These are phyloP conservation scores for Drosophila gaucha DNA, from an alignment of 2,888 invertebrate species.

Conservation along the genomic window DNA sequence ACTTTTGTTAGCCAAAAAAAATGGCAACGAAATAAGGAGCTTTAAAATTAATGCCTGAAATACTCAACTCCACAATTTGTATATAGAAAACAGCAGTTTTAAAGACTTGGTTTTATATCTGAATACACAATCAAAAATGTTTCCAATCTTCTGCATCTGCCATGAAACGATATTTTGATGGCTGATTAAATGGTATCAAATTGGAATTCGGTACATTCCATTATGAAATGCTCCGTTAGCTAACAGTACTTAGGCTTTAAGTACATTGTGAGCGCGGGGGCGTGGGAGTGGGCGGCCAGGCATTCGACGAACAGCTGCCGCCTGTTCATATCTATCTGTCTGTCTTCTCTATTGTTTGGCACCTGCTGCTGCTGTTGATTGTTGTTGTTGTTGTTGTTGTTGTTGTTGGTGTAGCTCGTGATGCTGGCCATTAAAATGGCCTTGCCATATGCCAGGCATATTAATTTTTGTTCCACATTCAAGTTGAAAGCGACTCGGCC, in stretches of 20 bases:
- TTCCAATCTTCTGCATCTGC: background rate
- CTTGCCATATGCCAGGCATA: conserved; percentile 66
- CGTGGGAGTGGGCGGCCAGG: background rate
- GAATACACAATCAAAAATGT: background rate
- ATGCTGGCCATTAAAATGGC: conserved; percentile 62
- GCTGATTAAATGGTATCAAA: conserved; percentile 18
- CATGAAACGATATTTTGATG: background rate
- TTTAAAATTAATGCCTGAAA: too few relatives aligned
- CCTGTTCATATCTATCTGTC: conserved; percentile 27
- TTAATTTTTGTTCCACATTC: conserved; percentile 67
- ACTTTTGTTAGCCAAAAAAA: background rate
- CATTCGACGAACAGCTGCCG: conserved; percentile 26
- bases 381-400: conserved; percentile 3
- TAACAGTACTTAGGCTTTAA: conserved; percentile 25
- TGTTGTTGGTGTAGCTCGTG: conserved; percentile 29
- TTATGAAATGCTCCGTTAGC: conserved; percentile 33
- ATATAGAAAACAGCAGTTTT: too few relatives aligned
- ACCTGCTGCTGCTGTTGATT: conserved; percentile 26
- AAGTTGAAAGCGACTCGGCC: conserved; percentile 23
- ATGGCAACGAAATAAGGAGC: background rate
- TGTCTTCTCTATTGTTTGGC: conserved; percentile 62
- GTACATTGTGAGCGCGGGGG: conserved; percentile 5
- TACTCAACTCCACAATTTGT: too few relatives aligned
- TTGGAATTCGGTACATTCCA: conserved; percentile 18
- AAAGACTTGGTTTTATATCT: background rate